phyloP scores from a whole-genome alignment of 2,797 vertebrate genomes.

The Buceros bicornis region DNA sequence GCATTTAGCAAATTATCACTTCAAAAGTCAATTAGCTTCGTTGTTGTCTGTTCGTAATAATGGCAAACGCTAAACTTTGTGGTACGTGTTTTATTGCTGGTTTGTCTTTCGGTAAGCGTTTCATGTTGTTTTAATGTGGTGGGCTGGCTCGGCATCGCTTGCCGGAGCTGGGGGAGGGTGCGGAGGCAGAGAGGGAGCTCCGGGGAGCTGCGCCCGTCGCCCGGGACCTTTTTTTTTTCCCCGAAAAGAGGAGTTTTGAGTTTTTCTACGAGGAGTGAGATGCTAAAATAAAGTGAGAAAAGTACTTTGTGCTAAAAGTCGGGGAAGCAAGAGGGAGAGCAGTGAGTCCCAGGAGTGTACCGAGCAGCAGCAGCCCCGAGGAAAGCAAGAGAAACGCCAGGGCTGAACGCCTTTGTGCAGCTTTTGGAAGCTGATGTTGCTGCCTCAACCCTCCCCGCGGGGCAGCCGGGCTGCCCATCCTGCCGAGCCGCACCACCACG shows the following conservation, averaged over 20 bases:
- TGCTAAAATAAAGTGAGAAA: background rate
- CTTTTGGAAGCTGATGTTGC: background rate
- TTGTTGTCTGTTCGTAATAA: background rate
- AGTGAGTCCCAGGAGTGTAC: accelerated
- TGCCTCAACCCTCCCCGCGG: too few relatives aligned
- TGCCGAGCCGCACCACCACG: background rate
- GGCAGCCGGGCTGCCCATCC: background rate
- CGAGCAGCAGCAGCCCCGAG: background rate
- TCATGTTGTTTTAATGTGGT: background rate
- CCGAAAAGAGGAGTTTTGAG: background rate
- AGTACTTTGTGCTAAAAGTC: accelerated
- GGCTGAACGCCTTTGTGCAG: background rate
- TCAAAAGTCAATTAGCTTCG: background rate
- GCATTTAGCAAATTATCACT: background rate
- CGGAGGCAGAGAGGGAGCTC: background rate
- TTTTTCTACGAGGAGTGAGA: background rate
- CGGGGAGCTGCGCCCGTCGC: background rate
- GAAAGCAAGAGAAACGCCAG: background rate
- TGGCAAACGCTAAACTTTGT: background rate
- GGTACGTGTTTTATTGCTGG: background rate
- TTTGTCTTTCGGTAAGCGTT: background rate
- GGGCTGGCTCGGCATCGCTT: background rate
- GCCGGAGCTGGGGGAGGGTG: background rate
- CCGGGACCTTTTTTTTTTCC: too few relatives aligned
- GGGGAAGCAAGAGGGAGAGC: background rate